Base-by-base conservation (phyloP, 2,888 invertebrate genomes). In the Cataglyphis altisquamis region DNA sequence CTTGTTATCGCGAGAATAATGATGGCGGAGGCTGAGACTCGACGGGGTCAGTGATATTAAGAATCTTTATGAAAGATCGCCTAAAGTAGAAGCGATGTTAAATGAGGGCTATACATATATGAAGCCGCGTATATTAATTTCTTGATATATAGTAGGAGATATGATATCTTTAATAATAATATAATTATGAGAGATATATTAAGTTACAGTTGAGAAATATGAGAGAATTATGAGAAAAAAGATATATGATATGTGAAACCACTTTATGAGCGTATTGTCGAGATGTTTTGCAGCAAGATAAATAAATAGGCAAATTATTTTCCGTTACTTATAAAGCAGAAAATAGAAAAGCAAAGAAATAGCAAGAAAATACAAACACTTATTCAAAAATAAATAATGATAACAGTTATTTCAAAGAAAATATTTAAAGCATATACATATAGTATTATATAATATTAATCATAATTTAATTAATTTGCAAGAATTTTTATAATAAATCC, bases 21-120 rank as follows among this genome's bases (percentile, higher is more conserved):
- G 48, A 3, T n/a, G 74, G 32, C n/a, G 21, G 41, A 41, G 41
- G 25, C 18, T 75, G 36, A 52, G 10, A 75, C 41, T 25, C 21
- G 25, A 25, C 10, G 32, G 9, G 36, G 21, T 32, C 10, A n/a
- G 29, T 21, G 21, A 72, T 60, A 70, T 25, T 60, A 57, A 45
- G 70, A 60, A 78, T 32, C 18, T 60, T 80, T 70, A 78, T 78
- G 41, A 77, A 66, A 77, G 5, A 55, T n/a, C 32, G 68, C 45
- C 25, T n/a, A 60, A 6, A 45, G 39, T 57, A 67, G 39, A 72
- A 72, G 5, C 12, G 36, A 45, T 55, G 12, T 52, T 70, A 21
- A 21, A 55, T 70, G 41, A 3, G 25, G 1, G 21, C 5, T 25
- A 62, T 62, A 62, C 21, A 32, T 3, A 48, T 68, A 21, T 21